Evolutionary conservation across 2,113 vertebrate genomes (phyloP).

Genomic region (Perccottus glenii): DNA sequence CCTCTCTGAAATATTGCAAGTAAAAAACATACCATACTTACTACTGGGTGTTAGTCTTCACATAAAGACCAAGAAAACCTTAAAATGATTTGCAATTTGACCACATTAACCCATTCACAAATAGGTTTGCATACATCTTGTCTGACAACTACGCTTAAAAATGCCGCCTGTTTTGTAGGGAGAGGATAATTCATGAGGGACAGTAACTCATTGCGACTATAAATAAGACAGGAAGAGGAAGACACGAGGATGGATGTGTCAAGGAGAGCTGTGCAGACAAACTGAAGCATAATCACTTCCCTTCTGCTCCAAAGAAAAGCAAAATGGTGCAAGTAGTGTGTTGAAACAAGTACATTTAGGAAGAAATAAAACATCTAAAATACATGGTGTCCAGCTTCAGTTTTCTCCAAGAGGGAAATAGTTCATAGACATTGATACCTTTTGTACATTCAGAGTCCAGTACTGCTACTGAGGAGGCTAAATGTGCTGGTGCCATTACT

Average conservation of each 20-base stretch:
- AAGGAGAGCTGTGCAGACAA: no score
- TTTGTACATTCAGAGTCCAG: slow-evolving; percentile 69
- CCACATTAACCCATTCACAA: no score
- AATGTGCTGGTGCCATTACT: slow-evolving; percentile 50
- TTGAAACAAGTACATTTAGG: neutral
- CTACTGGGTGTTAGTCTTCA: no score
- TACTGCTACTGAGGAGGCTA: slow-evolving; percentile 57
- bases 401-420: slow-evolving; percentile 13
- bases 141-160: no score
- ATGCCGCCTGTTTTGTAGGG: neutral
- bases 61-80: no score
- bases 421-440: slow-evolving; percentile 23
- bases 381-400: slow-evolving; percentile 25
- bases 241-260: no score
- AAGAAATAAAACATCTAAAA: slow-evolving; percentile 22
- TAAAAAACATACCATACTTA: slow-evolving; percentile 12
- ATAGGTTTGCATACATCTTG: no score
- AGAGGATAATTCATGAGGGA: neutral
- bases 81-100: no score
- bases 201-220: neutral
- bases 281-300: no score
- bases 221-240: neutral
- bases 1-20: neutral
- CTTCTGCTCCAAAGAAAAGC: no score
- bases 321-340: neutral